phyloP scores from a whole-genome alignment of 2,888 invertebrate genomes.

The Andrena camellia region DNA sequence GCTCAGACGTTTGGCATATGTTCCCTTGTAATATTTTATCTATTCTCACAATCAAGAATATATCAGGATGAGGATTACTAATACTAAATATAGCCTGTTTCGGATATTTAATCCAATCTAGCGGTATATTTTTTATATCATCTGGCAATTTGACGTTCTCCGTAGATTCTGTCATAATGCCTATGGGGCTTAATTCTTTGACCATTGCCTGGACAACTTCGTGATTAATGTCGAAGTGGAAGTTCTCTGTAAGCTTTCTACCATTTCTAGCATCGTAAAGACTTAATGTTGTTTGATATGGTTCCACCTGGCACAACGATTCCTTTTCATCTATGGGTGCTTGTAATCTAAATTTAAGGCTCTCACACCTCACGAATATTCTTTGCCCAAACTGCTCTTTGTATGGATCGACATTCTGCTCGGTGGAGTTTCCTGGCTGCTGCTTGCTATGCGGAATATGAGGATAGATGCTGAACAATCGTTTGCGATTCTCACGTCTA shows the following conservation, averaged over 20 bases:
- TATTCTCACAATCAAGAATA: slow-evolving; percentile 96
- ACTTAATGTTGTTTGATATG: slow-evolving; percentile 95
- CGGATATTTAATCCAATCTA: slow-evolving; percentile 91
- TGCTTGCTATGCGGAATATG: slow-evolving; percentile 85
- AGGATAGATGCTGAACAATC: slow-evolving; percentile 91
- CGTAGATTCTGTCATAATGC: slow-evolving; percentile 86
- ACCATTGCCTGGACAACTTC: slow-evolving; percentile 89
- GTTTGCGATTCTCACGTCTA: slow-evolving; percentile 92
- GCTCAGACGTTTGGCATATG: slow-evolving; percentile 93
- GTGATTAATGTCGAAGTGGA: slow-evolving; percentile 95
- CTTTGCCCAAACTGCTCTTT: slow-evolving; percentile 95
- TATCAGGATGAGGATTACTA: slow-evolving; percentile 94
- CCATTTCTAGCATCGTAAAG: slow-evolving; percentile 96
- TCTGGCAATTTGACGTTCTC: slow-evolving; percentile 87
- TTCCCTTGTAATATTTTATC: slow-evolving; percentile 97
- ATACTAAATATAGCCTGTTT: slow-evolving; percentile 94
- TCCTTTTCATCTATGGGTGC: slow-evolving; percentile 92
- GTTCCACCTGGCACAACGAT: slow-evolving; percentile 94
- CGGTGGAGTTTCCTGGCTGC: slow-evolving; percentile 80
- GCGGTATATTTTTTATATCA: slow-evolving; percentile 90
- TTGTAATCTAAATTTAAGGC: slow-evolving; percentile 93
- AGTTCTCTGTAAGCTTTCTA: slow-evolving; percentile 96
- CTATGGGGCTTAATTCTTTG: slow-evolving; percentile 86
- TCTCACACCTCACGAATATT: slow-evolving; percentile 93
- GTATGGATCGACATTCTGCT: slow-evolving; percentile 90